A percentile compares a stretch with the other conserved stretches of the same genome.
Conservation (phyloP, 2,797 vertebrate genomes). For the Enteromius fasciolatus region DNA sequence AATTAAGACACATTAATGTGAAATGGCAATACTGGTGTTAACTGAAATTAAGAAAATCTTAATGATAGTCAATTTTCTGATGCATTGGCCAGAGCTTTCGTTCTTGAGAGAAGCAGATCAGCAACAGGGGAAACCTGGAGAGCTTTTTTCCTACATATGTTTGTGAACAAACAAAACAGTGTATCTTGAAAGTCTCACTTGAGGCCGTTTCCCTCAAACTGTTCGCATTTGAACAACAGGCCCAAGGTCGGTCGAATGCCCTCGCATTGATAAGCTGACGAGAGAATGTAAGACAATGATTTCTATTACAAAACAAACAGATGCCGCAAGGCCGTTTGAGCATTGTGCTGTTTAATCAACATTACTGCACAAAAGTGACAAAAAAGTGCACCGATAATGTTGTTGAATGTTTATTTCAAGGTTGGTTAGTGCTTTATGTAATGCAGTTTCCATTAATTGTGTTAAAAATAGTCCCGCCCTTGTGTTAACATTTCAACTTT, state of each 20-base stretch:
- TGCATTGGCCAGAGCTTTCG: neutral
- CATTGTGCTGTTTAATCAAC: neutral
- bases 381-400: neutral
- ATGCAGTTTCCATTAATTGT: constrained; percentile 3
- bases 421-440: neutral
- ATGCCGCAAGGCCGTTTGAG: neutral
- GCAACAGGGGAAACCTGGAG: neutral
- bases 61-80: neutral
- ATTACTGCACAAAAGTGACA: neutral
- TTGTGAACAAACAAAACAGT: neutral
- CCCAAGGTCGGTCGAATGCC: neutral
- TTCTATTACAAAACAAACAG: constrained; percentile 24
- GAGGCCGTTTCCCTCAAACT: neutral
- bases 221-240: constrained; percentile 11
- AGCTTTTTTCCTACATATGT: neutral
- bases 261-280: constrained; percentile 1
- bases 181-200: neutral
- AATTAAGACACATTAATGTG: constrained; percentile 26
- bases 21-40: neutral
- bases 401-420: neutral
- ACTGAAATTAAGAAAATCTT: neutral
- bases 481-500: constrained; percentile 21
- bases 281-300: constrained; percentile 33
- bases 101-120: neutral
- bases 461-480: neutral